Conservation (phyloP, 2,113 vertebrate species). For the Microcebus griseorufus region DNA sequence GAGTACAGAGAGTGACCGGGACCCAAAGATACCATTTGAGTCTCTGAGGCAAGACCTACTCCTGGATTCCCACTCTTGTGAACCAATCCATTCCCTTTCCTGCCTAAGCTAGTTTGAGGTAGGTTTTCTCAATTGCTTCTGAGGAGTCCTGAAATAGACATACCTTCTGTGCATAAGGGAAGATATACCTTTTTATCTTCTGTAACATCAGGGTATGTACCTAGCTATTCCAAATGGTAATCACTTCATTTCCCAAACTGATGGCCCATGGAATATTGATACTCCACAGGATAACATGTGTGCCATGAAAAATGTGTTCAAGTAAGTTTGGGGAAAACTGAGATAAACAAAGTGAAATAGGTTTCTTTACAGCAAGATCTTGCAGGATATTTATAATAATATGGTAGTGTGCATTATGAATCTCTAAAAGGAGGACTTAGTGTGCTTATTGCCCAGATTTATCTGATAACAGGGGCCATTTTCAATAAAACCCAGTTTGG, state of each 20-base stretch:
- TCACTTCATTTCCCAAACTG: background rate
- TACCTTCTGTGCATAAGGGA: background rate
- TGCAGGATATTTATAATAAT: background rate
- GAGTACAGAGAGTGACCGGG: background rate
- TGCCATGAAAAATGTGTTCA: background rate
- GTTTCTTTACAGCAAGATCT: background rate
- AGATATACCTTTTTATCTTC: background rate
- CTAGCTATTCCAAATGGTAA: background rate
- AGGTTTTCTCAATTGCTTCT: constrained; percentile 1
- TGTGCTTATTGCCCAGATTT: background rate
- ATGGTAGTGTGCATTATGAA: background rate
- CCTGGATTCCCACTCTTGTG: background rate
- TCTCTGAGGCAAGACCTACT: background rate
- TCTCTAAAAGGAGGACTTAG: background rate
- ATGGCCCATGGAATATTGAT: background rate
- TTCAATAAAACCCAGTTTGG: background rate
- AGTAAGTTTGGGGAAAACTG: background rate
- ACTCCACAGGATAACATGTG: background rate
- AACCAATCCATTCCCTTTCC: background rate
- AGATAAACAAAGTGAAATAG: background rate
- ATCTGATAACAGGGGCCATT: background rate
- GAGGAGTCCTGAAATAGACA: background rate
- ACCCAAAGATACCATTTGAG: background rate
- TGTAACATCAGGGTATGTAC: background rate
- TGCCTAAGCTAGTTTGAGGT: background rate